Percentiles rank a stretch among this genome's conserved stretches.
Conservation (phyloP, 1,140 invertebrate genomes). For the Diploscapter pachys region DNA sequence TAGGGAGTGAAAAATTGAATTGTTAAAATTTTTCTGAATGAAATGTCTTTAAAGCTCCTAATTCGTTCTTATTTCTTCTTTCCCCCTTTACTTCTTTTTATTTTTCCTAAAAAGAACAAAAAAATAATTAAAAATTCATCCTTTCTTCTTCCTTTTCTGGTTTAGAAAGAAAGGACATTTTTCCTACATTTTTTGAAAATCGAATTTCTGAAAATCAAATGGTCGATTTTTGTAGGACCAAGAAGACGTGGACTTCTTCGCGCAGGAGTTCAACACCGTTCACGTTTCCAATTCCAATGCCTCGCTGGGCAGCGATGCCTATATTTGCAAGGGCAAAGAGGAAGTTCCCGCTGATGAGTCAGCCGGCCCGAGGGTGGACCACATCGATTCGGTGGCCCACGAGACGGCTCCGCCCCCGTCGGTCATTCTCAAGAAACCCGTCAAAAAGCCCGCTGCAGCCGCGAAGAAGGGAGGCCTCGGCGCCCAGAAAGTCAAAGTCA, state of each 20-base stretch:
- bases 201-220: no score
- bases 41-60: not conserved
- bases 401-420: conserved; percentile 26
- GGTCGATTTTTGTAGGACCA: no score
- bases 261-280: conserved; percentile 38
- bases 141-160: no score
- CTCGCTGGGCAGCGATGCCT: conserved; percentile 14
- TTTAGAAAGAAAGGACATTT: no score
- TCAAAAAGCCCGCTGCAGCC: conserved; percentile 52
- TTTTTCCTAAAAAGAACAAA: no score
- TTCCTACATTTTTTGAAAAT: no score
- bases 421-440: conserved; percentile 48
- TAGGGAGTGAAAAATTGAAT: conserved; percentile 20
- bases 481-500: conserved; percentile 83
- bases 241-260: conserved; percentile 45
- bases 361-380: conserved; percentile 41
- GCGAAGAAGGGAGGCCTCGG: conserved; percentile 82
- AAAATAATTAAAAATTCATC: no score
- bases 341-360: conserved; percentile 4
- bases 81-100: not conserved
- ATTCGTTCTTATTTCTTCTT: not conserved
- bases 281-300: conserved; percentile 15
- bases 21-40: not conserved
- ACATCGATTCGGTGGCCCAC: conserved; percentile 20
- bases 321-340: conserved; percentile 27